Conservation (phyloP, 1,140 invertebrate species). For the Micrasema longulum region DNA sequence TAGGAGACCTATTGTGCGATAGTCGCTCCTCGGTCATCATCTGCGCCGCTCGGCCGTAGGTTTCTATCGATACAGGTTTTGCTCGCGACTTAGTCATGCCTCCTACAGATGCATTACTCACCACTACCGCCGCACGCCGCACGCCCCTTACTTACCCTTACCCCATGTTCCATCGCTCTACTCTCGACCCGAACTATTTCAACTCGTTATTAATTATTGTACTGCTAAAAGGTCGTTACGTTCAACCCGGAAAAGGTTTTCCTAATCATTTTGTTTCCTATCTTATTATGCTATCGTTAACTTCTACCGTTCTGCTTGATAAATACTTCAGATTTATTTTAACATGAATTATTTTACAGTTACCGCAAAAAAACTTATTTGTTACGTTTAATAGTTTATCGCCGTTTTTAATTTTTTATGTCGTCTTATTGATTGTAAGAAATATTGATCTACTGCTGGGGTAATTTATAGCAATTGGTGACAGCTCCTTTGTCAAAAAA, state of each 20-base stretch:
- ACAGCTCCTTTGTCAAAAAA: no score
- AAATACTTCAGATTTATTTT: no score
- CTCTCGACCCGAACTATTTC: no score
- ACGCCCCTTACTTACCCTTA: neutral
- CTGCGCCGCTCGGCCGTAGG: constrained; percentile 10
- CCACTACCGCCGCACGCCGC: constrained; percentile 9
- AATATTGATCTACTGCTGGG: no score
- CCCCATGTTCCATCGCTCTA: neutral
- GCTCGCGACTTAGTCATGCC: constrained; percentile 37
- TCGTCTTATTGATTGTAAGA: no score
- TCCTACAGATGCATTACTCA: constrained; percentile 36
- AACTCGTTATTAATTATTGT: constrained; percentile 5
- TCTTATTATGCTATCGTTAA: no score
- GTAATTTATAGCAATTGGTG: no score
- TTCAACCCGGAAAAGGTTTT: constrained; percentile 16
- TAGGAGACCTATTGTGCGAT: constrained; percentile 24
- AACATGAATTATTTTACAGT: no score
- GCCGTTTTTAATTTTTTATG: no score
- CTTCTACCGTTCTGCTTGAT: no score
- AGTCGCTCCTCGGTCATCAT: constrained; percentile 4
- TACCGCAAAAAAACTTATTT: no score
- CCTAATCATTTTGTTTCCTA: neutral
- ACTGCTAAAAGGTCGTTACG: constrained; percentile 6
- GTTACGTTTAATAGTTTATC: no score
- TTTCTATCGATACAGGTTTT: constrained; percentile 34